These are phyloP conservation scores for Chaenocephalus aceratus DNA, from an alignment of 2,113 vertebrate genomes.

Conservation along the genomic window DNA sequence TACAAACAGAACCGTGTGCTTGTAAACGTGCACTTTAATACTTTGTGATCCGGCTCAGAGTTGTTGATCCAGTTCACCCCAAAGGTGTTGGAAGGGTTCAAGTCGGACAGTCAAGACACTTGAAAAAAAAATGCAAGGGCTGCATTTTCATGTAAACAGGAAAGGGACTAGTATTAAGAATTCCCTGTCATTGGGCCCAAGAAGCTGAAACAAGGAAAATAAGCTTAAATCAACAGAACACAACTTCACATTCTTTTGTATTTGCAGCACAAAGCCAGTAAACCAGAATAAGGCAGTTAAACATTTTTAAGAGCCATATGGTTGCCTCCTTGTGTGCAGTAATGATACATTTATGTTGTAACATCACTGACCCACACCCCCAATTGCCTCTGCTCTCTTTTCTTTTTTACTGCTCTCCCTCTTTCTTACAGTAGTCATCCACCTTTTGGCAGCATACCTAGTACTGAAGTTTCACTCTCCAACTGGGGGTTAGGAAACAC, in stretches of 20 bases:
- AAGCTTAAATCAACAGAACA: background rate
- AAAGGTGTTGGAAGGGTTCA: too few species aligned
- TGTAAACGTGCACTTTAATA: too few species aligned
- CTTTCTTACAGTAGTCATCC: conserved; percentile 32
- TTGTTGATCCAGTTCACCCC: too few species aligned
- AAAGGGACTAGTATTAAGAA: too few species aligned
- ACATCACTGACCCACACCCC: background rate
- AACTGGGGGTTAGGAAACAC: conserved; percentile 49
- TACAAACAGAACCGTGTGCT: too few species aligned
- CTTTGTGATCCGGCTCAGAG: too few species aligned
- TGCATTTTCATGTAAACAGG: too few species aligned
- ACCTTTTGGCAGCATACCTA: conserved; percentile 41
- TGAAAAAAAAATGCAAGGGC: too few species aligned
- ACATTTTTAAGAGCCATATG: background rate
- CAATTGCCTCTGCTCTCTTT: background rate
- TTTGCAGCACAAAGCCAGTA: background rate
- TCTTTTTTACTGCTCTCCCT: conserved; percentile 1
- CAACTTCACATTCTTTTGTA: too few species aligned
- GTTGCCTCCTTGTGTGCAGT: background rate
- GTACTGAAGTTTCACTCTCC: conserved; percentile 57
- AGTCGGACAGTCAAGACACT: too few species aligned
- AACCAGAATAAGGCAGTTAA: background rate
- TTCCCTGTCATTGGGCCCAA: background rate
- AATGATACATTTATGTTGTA: background rate
- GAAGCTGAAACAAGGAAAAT: background rate